Base-by-base conservation (phyloP, 2,888 invertebrate genomes). In the Dichetophora obliterata region DNA sequence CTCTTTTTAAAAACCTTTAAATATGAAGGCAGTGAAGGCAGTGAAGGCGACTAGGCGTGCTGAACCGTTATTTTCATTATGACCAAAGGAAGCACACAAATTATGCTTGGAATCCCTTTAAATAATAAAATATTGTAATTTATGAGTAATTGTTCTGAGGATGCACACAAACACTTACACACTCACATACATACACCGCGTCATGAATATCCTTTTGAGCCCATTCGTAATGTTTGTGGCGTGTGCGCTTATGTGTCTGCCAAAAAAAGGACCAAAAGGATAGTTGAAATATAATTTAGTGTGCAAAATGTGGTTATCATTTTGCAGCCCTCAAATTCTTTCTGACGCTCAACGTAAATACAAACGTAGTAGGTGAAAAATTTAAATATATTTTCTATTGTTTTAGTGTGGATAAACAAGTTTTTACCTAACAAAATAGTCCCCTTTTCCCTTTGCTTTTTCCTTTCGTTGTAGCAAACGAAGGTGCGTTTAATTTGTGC, bases 211-310 rank as follows among this genome's bases (percentile, higher is more conserved):
- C 63, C 63, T 63, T 63, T 63, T 63, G 63, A 22, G 50, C 48
- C 34, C 59, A 22, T 71, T 43, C 34, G 54, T 71, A 19, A 57
- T 71, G 37, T 71, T 71, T 57, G 19, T 71, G 57, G 70, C 70
- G 34, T 50, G 57, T 54, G 68, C 37, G 34, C n/a, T 34, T 22
- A 43, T 43, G 2, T 43, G 43, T 43, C 27, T 63, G 63, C 11
- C 14, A 63, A 24, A 54, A 54, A n/a, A n/a, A 54, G 22, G 22
- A 19, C 54, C n/a, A 54, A 63, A 68, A 68, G 22, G 27, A 14
- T 24, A 22, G 22, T 50, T 48, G 27, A 2, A 24, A 50, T 50
- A 68, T 19, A 66, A 66, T 37, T 66, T 43, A 31, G n/a, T 9
- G 66, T 66, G 66, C 48, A 48, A 65, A 48, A 68, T 68, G 50